These are phyloP conservation scores for Danio jaintianensis DNA, from an alignment of 2,797 vertebrate genomes.

Conservation along the genomic window DNA sequence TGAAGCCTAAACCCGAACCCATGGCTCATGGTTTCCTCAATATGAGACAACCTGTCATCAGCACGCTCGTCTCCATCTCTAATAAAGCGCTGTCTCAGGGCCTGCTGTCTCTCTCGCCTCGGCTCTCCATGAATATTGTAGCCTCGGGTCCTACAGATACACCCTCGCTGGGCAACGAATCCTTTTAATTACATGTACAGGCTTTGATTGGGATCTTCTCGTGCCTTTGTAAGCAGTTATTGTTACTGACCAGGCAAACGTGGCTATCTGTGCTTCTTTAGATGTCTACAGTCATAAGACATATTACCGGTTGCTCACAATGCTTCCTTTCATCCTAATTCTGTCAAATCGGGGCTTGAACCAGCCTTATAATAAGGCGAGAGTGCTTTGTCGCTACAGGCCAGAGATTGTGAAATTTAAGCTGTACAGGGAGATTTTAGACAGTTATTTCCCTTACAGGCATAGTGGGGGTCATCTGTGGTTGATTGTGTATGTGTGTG, in stretches of 20 bases:
- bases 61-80: constrained; percentile 55
- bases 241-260: constrained; percentile 75
- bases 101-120: constrained; percentile 72
- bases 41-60: constrained; percentile 69
- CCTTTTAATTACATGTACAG: constrained; percentile 73
- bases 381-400: constrained; percentile 35
- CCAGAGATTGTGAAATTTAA: constrained; percentile 46
- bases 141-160: constrained; percentile 72
- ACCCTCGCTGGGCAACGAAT: constrained; percentile 65
- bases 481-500: neutral
- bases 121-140: constrained; percentile 57
- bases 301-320: constrained; percentile 44
- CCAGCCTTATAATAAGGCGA: constrained; percentile 44
- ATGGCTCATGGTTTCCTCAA: constrained; percentile 51
- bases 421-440: constrained; percentile 28
- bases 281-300: constrained; percentile 58
- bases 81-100: constrained; percentile 77
- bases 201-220: constrained; percentile 70
- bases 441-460: constrained; percentile 12
- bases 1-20: constrained; percentile 38
- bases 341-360: constrained; percentile 46
- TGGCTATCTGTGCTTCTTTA: constrained; percentile 62
- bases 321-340: constrained; percentile 54
- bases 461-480: constrained; percentile 20
- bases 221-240: constrained; percentile 77